These are phyloP conservation scores for Limulus polyphemus DNA, from an alignment of 2,888 invertebrate species.

Conservation along the genomic window DNA sequence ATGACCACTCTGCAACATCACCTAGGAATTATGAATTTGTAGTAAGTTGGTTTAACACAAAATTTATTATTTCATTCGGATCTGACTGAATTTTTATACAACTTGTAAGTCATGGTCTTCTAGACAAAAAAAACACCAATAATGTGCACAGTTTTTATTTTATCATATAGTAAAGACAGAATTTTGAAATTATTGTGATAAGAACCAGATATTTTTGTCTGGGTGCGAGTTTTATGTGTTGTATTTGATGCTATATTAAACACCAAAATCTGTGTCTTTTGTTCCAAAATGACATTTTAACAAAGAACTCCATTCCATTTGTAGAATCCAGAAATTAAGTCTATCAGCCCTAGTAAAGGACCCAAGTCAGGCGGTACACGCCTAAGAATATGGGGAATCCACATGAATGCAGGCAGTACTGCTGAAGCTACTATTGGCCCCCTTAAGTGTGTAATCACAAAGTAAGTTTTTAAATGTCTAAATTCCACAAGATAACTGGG, in stretches of 20 bases:
- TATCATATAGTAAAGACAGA: too few relatives aligned
- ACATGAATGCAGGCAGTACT: conserved; percentile 88
- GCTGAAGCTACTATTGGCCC: conserved; percentile 79
- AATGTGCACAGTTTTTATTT: too few relatives aligned
- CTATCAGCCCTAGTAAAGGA: conserved; percentile 73
- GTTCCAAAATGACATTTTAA: too few relatives aligned
- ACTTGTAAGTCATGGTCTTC: too few relatives aligned
- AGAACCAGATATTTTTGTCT: too few relatives aligned
- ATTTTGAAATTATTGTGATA: too few relatives aligned
- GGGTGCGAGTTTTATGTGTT: too few relatives aligned
- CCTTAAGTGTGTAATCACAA: conserved; percentile 64
- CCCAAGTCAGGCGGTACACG: conserved; percentile 91
- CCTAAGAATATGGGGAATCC: conserved; percentile 74
- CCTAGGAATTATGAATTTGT: conserved; percentile 34
- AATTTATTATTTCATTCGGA: not conserved
- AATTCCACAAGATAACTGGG: too few relatives aligned
- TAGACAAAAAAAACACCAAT: too few relatives aligned
- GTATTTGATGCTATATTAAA: too few relatives aligned
- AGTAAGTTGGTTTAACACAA: conserved; percentile 27
- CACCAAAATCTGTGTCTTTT: too few relatives aligned
- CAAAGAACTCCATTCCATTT: not conserved
- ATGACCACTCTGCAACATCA: conserved; percentile 37
- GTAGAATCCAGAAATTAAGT: conserved; percentile 64
- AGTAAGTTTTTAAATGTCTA: conserved; percentile 35
- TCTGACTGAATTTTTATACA: too few relatives aligned